phyloP scores from a whole-genome alignment of 2,888 invertebrate species.

The Eupeodes luniger region DNA sequence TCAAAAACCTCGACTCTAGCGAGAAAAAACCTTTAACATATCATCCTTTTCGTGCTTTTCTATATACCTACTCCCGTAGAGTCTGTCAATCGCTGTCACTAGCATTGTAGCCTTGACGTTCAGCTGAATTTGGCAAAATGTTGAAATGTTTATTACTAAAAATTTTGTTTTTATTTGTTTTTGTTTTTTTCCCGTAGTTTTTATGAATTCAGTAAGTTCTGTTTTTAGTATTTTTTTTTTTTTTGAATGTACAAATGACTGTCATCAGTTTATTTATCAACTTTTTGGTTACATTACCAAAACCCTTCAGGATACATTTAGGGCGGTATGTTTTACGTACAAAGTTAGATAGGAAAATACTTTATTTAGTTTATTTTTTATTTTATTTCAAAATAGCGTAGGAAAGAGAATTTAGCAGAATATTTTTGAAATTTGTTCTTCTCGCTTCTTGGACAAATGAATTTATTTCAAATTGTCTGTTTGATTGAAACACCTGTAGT shows the following conservation, averaged over 20 bases:
- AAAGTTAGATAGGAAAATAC: not conserved
- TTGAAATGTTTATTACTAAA: slow-evolving; percentile 33
- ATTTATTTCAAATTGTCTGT: not conserved
- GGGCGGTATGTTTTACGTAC: too few relatives aligned
- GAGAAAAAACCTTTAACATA: slow-evolving; percentile 1
- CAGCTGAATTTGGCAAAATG: slow-evolving; percentile 23
- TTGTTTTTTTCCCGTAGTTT: not conserved
- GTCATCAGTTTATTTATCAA: not conserved
- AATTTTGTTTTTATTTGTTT: too few relatives aligned
- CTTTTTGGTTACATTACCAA: too few relatives aligned
- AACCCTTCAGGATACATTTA: too few relatives aligned
- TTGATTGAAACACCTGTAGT: not conserved
- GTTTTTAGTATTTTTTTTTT: not conserved
- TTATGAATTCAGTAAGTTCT: too few relatives aligned
- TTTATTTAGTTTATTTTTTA: not conserved
- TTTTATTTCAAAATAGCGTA: not conserved
- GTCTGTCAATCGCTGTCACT: slow-evolving; percentile 20
- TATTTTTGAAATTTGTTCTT: not conserved
- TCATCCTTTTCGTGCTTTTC: not conserved
- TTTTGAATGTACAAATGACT: not conserved
- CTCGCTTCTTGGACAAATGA: not conserved
- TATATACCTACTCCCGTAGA: not conserved
- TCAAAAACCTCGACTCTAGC: not conserved
- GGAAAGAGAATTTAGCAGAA: not conserved
- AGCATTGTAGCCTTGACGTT: slow-evolving; percentile 13